Evolutionary conservation across 1,140 invertebrate species (phyloP).

Genomic region (Macrocentrus cingulum): DNA sequence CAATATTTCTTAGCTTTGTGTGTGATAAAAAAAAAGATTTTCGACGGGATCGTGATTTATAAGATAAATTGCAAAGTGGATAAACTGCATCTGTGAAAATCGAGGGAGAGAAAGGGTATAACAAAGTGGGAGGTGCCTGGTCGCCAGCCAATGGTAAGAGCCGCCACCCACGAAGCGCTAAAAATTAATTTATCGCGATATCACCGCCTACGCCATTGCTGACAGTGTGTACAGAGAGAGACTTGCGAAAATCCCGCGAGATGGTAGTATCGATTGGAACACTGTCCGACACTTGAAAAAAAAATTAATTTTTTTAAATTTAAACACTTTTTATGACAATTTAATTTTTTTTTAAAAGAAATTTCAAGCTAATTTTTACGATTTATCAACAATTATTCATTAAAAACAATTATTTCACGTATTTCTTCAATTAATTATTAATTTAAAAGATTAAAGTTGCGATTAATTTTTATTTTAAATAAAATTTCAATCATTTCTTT

Average conservation of each 20-base stretch:
- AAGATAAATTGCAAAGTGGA: background rate
- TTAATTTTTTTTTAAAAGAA: no score
- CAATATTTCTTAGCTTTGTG: no score
- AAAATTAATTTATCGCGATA: conserved; percentile 51
- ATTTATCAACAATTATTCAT: no score
- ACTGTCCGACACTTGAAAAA: background rate
- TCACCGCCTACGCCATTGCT: conserved; percentile 49
- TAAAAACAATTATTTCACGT: no score
- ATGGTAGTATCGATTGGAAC: conserved; percentile 38
- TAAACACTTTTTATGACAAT: no score
- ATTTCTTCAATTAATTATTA: no score
- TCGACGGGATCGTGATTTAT: conserved; percentile 8
- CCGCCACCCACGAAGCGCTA: conserved; percentile 46
- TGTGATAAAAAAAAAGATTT: background rate
- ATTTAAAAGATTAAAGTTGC: no score
- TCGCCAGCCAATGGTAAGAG: conserved; percentile 46
- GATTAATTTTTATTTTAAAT: no score
- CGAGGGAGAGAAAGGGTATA: conserved; percentile 1
- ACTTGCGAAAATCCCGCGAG: conserved; percentile 37
- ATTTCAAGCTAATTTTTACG: no score
- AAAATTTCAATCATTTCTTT: no score
- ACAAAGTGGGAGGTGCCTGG: conserved; percentile 45
- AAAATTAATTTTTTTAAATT: no score
- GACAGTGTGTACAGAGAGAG: conserved; percentile 16
- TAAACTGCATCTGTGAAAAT: background rate